Conservation (phyloP, 1,140 invertebrate species). For the Akabosia matsudoensis region DNA sequence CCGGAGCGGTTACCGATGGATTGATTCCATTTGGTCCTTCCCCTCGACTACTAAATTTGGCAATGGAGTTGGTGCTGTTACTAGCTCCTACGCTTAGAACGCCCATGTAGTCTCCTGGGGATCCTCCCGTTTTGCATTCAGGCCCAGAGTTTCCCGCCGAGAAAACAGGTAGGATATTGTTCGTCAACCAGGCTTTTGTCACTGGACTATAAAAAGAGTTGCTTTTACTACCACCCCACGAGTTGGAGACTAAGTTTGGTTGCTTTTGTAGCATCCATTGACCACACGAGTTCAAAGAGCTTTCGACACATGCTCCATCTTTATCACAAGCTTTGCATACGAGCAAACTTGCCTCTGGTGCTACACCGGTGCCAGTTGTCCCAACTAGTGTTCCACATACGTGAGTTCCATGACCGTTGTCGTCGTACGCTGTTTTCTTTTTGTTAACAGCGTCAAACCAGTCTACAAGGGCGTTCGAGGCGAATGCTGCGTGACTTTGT, state of each 20-base stretch:
- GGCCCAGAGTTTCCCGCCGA: slow-evolving; percentile 8
- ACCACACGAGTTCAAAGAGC: background rate
- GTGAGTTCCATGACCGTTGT: background rate
- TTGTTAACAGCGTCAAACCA: background rate
- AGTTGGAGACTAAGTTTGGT: background rate
- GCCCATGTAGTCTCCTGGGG: slow-evolving; percentile 1
- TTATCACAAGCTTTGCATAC: background rate
- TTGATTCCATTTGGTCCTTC: background rate
- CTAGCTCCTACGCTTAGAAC: slow-evolving; percentile 27
- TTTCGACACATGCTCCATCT: background rate
- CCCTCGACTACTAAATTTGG: background rate
- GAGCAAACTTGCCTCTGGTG: background rate
- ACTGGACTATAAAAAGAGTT: background rate
- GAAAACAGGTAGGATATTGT: background rate
- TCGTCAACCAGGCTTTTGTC: background rate
- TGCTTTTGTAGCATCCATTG: background rate
- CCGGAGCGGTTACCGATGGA: slow-evolving; percentile 26
- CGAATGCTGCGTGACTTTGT: background rate
- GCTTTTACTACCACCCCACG: background rate
- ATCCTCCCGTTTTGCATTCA: background rate
- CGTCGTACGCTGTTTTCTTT: background rate
- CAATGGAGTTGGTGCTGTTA: background rate
- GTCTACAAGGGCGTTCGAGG: background rate
- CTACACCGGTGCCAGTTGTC: background rate
- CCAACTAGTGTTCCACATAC: background rate